Conservation (phyloP, 2,113 vertebrate species). For the Trogon melanurus region DNA sequence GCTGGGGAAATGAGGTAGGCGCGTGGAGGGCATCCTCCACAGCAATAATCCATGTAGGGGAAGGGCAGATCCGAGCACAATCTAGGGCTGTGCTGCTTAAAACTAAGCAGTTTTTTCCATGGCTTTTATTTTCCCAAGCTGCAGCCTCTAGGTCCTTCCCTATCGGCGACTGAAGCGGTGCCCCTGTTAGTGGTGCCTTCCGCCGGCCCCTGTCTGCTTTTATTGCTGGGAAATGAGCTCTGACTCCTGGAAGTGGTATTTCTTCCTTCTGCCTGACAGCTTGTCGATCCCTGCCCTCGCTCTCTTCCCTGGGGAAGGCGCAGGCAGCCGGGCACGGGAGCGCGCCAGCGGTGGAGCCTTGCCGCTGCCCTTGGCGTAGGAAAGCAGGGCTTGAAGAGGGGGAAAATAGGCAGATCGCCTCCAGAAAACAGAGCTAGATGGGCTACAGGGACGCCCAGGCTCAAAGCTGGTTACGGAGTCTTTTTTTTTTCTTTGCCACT, state of each 20-base stretch:
- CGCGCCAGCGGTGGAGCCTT: neutral
- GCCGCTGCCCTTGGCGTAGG: fast-evolving
- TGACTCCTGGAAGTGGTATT: conserved; percentile 38
- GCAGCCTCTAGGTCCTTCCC: neutral
- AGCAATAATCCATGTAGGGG: fast-evolving
- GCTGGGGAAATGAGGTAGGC: fast-evolving
- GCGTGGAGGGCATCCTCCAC: neutral
- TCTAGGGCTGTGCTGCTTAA: neutral
- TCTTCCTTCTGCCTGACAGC: conserved; percentile 45
- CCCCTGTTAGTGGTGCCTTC: neutral
- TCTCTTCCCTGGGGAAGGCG: neutral
- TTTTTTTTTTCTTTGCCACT: neutral
- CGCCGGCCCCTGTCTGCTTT: neutral
- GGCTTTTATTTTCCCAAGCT: neutral
- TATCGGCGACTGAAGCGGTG: fast-evolving
- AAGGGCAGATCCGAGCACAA: neutral
- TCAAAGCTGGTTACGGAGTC: neutral
- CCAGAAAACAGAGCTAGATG: neutral
- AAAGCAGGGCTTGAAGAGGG: neutral
- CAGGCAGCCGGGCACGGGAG: neutral
- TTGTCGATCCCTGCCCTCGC: neutral
- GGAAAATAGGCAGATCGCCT: neutral
- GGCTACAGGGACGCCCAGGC: neutral
- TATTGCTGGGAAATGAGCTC: conserved; percentile 49
- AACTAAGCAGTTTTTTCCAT: neutral